Evolutionary conservation across 1,140 invertebrate genomes (phyloP), one percentile per base, ranked within the genome.

Genomic region (Hesperophylax magnus): DNA sequence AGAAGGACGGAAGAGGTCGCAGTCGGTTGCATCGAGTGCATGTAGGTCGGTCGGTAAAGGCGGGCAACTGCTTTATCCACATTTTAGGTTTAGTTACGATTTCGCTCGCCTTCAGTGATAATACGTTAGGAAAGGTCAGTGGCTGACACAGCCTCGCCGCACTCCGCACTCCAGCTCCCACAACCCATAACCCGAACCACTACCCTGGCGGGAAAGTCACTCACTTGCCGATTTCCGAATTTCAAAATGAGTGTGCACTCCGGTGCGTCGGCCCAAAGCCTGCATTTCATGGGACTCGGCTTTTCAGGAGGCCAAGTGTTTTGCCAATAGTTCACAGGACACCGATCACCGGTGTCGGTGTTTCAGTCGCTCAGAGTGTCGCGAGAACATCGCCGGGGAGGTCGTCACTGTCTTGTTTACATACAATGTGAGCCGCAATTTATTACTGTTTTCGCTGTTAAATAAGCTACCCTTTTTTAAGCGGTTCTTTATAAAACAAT

Each of bases 41-140:
- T 89, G 86, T 89, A 87, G 88, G 88, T 90, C 88, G 88, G 88
- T 87, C 87, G 89, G 88, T 87, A 86, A 86, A 87, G 87, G 71
- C 86, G 85, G 85, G 84, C 85, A 61, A 56, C 77, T 79, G 77
- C 60, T 79, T 79, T 71, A 79, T 67, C 77, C 63, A 78, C 61
- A 78, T 78, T 71, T 71, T 78, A 78, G 77, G 52, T 79, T 79
- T 79, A 79, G 77, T 79, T 79, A 71, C 84, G 85, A 87, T 85
- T 86, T 86, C 85, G 85, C 87, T 85, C 85, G 86, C 88, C 86
- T 85, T 88, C 87, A 85, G 84, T 85, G 86, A 86, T 86, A 86
- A 88, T 87, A 86, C 88, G 89, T 89, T 86, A 87, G 88, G 88
- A 88, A 89, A 88, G 88, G 88, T 86, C 85, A 84, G 85, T 82